Evolutionary conservation across 2,113 vertebrate genomes (phyloP).

Genomic region (Calypte anna): DNA sequence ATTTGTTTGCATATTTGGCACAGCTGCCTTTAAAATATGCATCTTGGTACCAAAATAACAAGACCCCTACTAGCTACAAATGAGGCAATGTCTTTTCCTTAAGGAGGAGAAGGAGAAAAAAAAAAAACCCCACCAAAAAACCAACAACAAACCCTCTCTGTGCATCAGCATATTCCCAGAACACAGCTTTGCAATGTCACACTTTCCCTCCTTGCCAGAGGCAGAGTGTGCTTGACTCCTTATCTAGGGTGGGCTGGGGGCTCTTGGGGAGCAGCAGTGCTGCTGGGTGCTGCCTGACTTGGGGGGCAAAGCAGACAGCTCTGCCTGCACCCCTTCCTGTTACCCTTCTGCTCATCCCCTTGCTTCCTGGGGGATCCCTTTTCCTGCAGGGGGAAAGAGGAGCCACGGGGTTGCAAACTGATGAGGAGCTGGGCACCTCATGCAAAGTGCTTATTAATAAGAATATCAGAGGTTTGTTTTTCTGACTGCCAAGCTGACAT

Average conservation of each 20-base stretch:
- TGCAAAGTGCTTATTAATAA: background rate
- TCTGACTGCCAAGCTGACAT: background rate
- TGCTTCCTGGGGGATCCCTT: background rate
- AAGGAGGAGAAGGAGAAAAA: background rate
- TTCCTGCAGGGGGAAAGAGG: background rate
- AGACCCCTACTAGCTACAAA: slow-evolving; percentile 27
- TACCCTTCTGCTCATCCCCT: rapidly evolving
- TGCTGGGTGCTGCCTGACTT: background rate
- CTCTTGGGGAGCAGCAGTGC: background rate
- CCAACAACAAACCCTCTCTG: background rate
- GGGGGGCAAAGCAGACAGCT: background rate
- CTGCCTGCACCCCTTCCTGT: background rate
- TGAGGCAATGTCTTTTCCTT: slow-evolving; percentile 14
- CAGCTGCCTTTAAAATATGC: background rate
- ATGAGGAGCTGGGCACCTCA: rapidly evolving
- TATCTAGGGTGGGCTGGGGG: background rate
- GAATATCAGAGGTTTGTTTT: background rate
- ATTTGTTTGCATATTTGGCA: slow-evolving; percentile 43
- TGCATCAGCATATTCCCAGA: background rate
- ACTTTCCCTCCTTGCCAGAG: background rate
- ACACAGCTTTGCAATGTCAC: slow-evolving; percentile 13
- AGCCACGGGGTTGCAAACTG: background rate
- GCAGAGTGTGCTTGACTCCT: background rate
- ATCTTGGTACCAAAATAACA: slow-evolving; percentile 34
- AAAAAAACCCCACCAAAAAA: no score